phyloP scores from a whole-genome alignment of 2,113 vertebrate genomes.

The Vidua chalybeata region DNA sequence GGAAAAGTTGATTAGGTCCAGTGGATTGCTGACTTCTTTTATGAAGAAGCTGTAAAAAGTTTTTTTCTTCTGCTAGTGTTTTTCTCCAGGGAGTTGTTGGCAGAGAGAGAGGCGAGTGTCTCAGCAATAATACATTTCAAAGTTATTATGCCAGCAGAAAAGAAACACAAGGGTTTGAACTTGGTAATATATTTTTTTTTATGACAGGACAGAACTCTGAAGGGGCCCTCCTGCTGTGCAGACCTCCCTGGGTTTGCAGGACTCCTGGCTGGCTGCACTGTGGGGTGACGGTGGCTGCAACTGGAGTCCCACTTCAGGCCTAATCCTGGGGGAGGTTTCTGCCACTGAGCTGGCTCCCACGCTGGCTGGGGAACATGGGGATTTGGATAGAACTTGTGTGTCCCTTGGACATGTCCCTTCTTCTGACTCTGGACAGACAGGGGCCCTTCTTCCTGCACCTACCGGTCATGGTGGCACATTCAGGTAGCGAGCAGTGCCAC shows the following conservation, averaged over 20 bases:
- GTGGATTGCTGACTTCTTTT: conserved; percentile 62
- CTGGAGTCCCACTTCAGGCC: neutral
- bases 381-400: neutral
- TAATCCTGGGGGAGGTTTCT: neutral
- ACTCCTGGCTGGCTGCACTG: neutral
- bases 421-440: neutral
- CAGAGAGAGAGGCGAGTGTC: conserved; percentile 55
- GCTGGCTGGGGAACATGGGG: neutral
- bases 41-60: conserved; percentile 63
- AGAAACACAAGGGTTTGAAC: conserved; percentile 65
- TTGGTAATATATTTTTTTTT: conserved; percentile 52
- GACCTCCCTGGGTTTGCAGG: neutral
- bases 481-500: accelerated
- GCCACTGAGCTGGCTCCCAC: neutral
- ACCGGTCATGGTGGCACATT: accelerated
- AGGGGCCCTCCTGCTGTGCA: neutral
- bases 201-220: conserved; percentile 49
- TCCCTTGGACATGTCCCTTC: neutral
- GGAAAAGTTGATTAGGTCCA: conserved; percentile 63
- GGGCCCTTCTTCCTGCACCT: neutral
- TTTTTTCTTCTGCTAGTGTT: conserved; percentile 62
- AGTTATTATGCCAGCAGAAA: conserved; percentile 71
- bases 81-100: conserved; percentile 68
- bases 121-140: conserved; percentile 67
- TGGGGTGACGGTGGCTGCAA: accelerated